A percentile compares a stretch with the other conserved stretches of the same genome.
These are phyloP conservation scores for Tor tambroides DNA, from an alignment of 2,113 vertebrate genomes.

Conservation along the genomic window DNA sequence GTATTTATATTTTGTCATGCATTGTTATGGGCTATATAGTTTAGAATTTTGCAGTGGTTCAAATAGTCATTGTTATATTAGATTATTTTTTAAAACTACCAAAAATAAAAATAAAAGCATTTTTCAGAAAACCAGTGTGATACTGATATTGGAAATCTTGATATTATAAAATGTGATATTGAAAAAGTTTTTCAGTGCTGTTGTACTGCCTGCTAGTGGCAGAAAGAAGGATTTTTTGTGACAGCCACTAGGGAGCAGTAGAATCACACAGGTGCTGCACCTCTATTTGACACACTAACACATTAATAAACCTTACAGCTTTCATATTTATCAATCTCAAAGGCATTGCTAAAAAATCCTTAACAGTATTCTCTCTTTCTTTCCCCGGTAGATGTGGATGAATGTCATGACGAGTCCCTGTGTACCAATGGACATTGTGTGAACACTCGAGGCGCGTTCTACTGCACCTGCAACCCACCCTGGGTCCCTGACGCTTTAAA, in stretches of 20 bases:
- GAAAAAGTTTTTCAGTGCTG: neutral
- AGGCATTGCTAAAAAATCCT: neutral
- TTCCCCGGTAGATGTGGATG: slow-evolving; percentile 82
- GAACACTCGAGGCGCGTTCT: slow-evolving; percentile 88
- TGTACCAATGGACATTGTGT: slow-evolving; percentile 84
- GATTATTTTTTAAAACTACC: neutral
- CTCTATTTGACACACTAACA: neutral
- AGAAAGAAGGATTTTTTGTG: neutral
- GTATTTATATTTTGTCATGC: neutral
- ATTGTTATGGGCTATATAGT: neutral
- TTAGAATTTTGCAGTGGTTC: neutral
- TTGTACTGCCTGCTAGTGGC: neutral
- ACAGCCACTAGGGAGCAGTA: slow-evolving; percentile 37
- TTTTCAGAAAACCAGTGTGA: neutral
- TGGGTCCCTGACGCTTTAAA: slow-evolving; percentile 78
- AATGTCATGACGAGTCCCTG: slow-evolving; percentile 87
- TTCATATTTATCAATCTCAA: neutral
- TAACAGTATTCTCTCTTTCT: neutral
- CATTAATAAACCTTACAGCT: neutral
- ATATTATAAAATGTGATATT: no score
- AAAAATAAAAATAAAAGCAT: neutral
- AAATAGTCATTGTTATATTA: no score
- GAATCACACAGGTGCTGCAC: neutral
- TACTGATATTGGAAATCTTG: neutral
- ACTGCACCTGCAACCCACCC: slow-evolving; percentile 81